Percentiles rank a stretch among this genome's conserved stretches.
Evolutionary conservation across 1,140 invertebrate species (phyloP).

Genomic region (Euura lappo): DNA sequence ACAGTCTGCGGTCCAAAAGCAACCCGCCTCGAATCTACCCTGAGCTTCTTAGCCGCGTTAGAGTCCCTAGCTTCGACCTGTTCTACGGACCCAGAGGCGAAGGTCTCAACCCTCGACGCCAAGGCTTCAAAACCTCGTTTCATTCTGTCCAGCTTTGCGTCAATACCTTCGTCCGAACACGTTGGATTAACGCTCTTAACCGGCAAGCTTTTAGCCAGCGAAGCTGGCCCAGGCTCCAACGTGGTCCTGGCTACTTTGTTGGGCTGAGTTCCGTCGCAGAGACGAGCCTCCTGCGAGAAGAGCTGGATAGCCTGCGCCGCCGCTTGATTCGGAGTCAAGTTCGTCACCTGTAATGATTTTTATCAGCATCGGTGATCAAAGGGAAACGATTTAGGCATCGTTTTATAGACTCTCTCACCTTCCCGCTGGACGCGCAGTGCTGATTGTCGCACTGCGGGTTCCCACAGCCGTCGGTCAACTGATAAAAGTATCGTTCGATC

Average conservation of each 20-base stretch:
- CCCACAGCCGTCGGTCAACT: slow-evolving; percentile 89
- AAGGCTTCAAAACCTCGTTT: not conserved
- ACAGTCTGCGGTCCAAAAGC: too few species aligned
- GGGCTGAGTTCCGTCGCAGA: slow-evolving; percentile 77
- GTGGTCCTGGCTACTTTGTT: slow-evolving; percentile 75
- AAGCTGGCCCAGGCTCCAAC: slow-evolving; percentile 58
- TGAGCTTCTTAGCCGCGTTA: too few species aligned
- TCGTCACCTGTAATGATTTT: slow-evolving; percentile 63
- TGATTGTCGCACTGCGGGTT: slow-evolving; percentile 83
- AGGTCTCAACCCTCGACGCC: not conserved
- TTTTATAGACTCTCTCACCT: slow-evolving; percentile 61
- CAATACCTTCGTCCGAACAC: slow-evolving; percentile 56
- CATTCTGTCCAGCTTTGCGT: slow-evolving; percentile 14
- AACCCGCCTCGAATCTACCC: too few species aligned
- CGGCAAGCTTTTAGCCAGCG: slow-evolving; percentile 64
- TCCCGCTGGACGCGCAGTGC: slow-evolving; percentile 87
- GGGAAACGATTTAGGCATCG: slow-evolving; percentile 13
- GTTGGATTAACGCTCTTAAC: slow-evolving; percentile 60
- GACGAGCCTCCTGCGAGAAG: slow-evolving; percentile 81
- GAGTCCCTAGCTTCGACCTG: too few species aligned
- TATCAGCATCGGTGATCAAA: slow-evolving; percentile 5
- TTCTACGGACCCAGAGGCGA: not conserved
- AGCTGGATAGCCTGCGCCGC: slow-evolving; percentile 86
- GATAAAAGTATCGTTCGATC: slow-evolving; percentile 92
- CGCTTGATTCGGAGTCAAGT: slow-evolving; percentile 84